These are phyloP conservation scores for Lepus oiostolus DNA, from an alignment of 2,797 vertebrate species.

Conservation along the genomic window DNA sequence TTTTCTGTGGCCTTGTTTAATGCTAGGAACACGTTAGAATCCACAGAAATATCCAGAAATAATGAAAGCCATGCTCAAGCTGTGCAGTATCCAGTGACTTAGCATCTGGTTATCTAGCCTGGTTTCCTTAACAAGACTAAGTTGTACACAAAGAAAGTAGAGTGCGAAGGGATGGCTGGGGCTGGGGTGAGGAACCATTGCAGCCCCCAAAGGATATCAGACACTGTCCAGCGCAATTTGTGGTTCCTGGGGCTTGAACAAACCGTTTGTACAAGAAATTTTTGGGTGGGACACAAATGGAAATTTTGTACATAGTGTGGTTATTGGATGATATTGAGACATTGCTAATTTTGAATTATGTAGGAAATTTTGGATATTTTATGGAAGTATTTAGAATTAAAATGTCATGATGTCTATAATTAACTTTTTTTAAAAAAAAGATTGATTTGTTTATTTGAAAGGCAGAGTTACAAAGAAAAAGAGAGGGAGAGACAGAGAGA, in stretches of 20 bases:
- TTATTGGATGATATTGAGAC: not conserved
- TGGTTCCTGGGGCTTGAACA: not conserved
- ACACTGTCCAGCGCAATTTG: not conserved
- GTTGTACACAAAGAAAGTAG: not conserved
- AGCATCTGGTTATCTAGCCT: not conserved
- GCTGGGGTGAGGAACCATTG: too few species aligned
- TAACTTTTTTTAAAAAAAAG: not conserved
- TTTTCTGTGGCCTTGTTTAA: not conserved
- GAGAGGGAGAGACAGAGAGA: too few species aligned
- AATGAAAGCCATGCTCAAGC: not conserved
- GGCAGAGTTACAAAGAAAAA: too few species aligned
- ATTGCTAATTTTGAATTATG: slow-evolving; percentile 32
- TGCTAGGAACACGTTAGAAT: not conserved
- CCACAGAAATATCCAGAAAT: not conserved
- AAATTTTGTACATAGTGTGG: not conserved
- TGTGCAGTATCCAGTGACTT: not conserved
- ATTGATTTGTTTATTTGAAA: too few species aligned
- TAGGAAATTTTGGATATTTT: not conserved
- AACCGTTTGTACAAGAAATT: not conserved
- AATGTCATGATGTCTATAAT: not conserved
- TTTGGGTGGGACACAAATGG: not conserved
- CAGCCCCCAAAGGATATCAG: not conserved
- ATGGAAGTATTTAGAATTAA: not conserved
- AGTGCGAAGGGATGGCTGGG: not conserved
- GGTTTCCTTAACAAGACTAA: not conserved